Base-by-base conservation (phyloP, 2,888 invertebrate genomes). In the Hyposoter dolosus region DNA sequence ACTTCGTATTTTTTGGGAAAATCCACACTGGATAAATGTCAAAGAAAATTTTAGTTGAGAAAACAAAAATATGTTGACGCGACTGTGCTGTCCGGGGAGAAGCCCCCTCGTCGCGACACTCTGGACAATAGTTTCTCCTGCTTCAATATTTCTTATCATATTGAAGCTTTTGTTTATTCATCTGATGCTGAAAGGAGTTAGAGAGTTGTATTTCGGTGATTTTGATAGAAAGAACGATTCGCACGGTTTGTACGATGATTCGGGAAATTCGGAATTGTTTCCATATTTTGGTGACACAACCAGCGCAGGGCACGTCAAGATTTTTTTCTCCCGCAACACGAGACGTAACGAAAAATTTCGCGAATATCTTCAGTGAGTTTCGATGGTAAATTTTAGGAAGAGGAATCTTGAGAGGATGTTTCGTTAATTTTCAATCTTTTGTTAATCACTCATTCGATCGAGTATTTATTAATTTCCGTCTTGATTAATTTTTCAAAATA, bases 171-270 rank as follows among this genome's bases (percentile, higher is more conserved):
- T 90, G 12, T 76, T 90, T 7, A 89, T 89, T 45, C 90, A 91
- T 82, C 45, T 90, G 12, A 60, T 91, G 40, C 86, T 91, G 0
- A 91, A 91, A 80, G 89, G 88, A 2, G 81, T 90, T 17, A 87
- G 88, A 9, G 90, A 90, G 40, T 87, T 91, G 47, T 90, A 88
- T 84, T 92, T 91, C 80, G 86, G 88, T 74, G 90, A 91, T 77
- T 88, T 88, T n/a, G 69, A 86, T 78, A 53, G 53, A 43, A 84
- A 79, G 19, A 40, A 17, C 32, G 82, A 74, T 2, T 32, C 65
- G 19, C 53, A 47, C 19, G 69, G 74, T 45, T 53, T 68, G 32
- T 40, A 75, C 19, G 74, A 74, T 15, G 19, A 63, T 1, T 45
- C 75, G 35, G 75, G 23, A 28, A 71, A 15, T 40, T 53, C 47